These are phyloP conservation scores for Ascaphus truei DNA, from an alignment of 2,113 vertebrate species.

Conservation along the genomic window DNA sequence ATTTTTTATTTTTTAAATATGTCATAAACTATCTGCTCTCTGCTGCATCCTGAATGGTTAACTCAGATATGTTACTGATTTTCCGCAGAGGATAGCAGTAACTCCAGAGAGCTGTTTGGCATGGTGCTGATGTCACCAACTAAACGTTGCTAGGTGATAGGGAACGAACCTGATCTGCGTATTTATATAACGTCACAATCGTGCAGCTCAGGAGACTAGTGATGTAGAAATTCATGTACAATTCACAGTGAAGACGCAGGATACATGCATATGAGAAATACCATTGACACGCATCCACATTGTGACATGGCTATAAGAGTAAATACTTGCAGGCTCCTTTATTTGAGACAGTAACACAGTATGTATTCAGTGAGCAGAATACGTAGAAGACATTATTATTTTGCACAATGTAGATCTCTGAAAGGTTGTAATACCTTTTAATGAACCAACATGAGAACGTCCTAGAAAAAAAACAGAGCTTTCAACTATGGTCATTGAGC, in stretches of 20 bases:
- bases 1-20: too few relatives aligned
- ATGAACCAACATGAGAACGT: too few relatives aligned
- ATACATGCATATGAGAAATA: background rate
- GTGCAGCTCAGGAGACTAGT: background rate
- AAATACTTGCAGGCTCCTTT: background rate
- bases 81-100: conserved; percentile 21
- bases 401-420: too few relatives aligned
- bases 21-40: background rate
- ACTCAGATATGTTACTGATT: conserved; percentile 17
- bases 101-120: conserved; percentile 13
- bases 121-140: conserved; percentile 26
- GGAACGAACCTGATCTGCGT: conserved; percentile 24
- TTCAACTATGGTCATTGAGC: too few relatives aligned
- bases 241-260: background rate
- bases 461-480: too few relatives aligned
- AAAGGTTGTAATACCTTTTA: too few relatives aligned
- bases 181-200: conserved; percentile 24
- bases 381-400: too few relatives aligned
- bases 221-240: conserved; percentile 17
- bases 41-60: conserved; percentile 23
- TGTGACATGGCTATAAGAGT: background rate
- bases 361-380: background rate
- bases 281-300: background rate
- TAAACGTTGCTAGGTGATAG: conserved; percentile 29
- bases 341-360: background rate